These are phyloP conservation scores for Bolinopsis microptera DNA, from an alignment of 37 sponge, comb jelly and placozoan genomes.

Conservation along the genomic window DNA sequence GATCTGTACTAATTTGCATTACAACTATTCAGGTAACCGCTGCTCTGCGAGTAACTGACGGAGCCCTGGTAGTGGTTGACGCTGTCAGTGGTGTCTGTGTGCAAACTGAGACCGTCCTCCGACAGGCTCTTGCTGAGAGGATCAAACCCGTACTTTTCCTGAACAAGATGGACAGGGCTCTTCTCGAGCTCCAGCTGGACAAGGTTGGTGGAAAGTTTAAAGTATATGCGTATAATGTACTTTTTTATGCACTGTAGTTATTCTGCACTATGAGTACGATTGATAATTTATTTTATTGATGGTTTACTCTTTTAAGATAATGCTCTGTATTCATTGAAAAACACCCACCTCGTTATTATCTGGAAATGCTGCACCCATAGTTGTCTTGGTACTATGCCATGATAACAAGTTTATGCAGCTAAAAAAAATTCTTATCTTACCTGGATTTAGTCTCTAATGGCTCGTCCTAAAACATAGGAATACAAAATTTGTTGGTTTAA, in stretches of 20 bases:
- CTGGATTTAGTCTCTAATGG: background rate
- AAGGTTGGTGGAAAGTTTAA: conserved; percentile 87
- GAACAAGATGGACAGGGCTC: conserved; percentile 99
- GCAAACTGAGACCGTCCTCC: conserved; percentile 96
- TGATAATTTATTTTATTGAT: too few species aligned
- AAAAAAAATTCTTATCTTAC: background rate
- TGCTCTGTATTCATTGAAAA: too few species aligned
- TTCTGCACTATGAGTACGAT: too few species aligned
- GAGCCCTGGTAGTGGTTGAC: conserved; percentile 98
- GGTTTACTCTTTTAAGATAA: too few species aligned
- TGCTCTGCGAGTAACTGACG: conserved; percentile 97
- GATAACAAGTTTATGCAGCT: background rate
- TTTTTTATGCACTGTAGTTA: too few species aligned
- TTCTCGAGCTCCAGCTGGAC: conserved; percentile 96
- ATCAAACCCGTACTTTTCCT: conserved; percentile 97
- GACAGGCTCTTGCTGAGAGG: conserved; percentile 96
- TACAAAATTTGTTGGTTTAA: too few species aligned
- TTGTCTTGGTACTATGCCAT: background rate
- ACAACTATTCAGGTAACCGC: conserved; percentile 96
- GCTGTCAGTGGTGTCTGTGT: conserved; percentile 99
- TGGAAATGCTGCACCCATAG: background rate
- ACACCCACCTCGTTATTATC: too few species aligned
- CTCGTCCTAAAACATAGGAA: background rate
- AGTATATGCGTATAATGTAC: background rate
- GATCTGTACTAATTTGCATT: too few species aligned